Evolutionary conservation across 2,113 vertebrate species (phyloP).

Genomic region (Dromiciops gliroides): DNA sequence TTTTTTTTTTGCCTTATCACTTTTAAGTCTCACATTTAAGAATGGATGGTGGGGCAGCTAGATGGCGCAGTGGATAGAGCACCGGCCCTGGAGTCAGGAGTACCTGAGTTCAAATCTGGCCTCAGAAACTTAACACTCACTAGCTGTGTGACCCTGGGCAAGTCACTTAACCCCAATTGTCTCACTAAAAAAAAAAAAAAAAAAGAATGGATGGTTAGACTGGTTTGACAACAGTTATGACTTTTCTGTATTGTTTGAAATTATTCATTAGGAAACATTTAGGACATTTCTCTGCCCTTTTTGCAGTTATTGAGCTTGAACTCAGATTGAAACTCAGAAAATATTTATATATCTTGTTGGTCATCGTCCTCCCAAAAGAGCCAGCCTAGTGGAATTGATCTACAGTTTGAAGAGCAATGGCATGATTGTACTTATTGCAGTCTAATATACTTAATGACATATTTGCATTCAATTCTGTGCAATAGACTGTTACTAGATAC

Average conservation of each 20-base stretch:
- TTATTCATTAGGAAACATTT: not conserved
- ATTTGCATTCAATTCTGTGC: not conserved
- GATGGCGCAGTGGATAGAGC: too few relatives aligned
- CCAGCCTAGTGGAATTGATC: not conserved
- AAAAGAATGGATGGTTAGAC: conserved; percentile 23
- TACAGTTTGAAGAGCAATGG: not conserved
- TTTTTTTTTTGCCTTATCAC: conserved; percentile 46
- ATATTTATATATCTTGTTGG: not conserved
- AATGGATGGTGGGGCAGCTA: conserved; percentile 50
- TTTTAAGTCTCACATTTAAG: conserved; percentile 2
- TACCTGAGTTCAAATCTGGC: too few relatives aligned
- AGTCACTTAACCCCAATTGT: too few relatives aligned
- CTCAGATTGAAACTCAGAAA: not conserved
- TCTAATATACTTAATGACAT: conserved; percentile 12
- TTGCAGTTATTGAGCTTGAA: not conserved
- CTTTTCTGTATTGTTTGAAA: conserved; percentile 43
- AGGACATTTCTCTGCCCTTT: not conserved
- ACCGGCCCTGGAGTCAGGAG: too few relatives aligned
- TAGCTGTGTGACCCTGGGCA: too few relatives aligned
- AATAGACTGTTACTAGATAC: not conserved
- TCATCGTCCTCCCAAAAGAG: not conserved
- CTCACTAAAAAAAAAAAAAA: too few relatives aligned
- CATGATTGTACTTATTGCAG: conserved; percentile 29
- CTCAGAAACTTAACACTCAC: too few relatives aligned
- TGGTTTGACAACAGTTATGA: not conserved